Percentiles rank a stretch among this genome's conserved stretches.
phyloP scores from a whole-genome alignment of 2,113 vertebrate species.

The Nerophis ophidion region DNA sequence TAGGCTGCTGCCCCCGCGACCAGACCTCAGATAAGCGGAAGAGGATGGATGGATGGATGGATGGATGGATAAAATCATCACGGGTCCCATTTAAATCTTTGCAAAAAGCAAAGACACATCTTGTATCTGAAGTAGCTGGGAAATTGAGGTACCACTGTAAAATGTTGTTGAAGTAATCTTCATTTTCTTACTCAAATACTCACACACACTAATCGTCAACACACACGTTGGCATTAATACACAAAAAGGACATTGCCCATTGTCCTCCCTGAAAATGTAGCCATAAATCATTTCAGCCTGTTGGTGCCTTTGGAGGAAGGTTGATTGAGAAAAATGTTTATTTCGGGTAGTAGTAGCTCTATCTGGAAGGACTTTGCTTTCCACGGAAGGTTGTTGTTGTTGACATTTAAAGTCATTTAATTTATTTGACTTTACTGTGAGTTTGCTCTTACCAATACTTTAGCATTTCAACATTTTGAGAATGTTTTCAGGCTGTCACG shows the following conservation, averaged over 20 bases:
- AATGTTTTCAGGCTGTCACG: not conserved
- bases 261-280: not conserved
- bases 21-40: too few relatives aligned
- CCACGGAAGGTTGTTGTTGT: not conserved
- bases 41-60: too few relatives aligned
- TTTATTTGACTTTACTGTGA: slow-evolving; percentile 4
- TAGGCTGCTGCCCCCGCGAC: too few relatives aligned
- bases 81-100: too few relatives aligned
- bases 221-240: slow-evolving; percentile 18
- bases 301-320: slow-evolving; percentile 43
- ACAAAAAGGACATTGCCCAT: slow-evolving; percentile 27
- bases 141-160: too few relatives aligned
- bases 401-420: not conserved
- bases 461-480: not conserved
- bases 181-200: slow-evolving; percentile 1
- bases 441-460: not conserved
- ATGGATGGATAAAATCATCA: too few relatives aligned
- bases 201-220: slow-evolving; percentile 9
- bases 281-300: slow-evolving; percentile 45
- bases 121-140: too few relatives aligned
- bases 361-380: not conserved
- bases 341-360: not conserved
- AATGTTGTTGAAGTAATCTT: not conserved
- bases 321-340: slow-evolving; percentile 13
- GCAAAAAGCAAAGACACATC: too few relatives aligned